Evolutionary conservation across 1,140 invertebrate genomes (phyloP).

Genomic region (Rhagoletis zephyria): DNA sequence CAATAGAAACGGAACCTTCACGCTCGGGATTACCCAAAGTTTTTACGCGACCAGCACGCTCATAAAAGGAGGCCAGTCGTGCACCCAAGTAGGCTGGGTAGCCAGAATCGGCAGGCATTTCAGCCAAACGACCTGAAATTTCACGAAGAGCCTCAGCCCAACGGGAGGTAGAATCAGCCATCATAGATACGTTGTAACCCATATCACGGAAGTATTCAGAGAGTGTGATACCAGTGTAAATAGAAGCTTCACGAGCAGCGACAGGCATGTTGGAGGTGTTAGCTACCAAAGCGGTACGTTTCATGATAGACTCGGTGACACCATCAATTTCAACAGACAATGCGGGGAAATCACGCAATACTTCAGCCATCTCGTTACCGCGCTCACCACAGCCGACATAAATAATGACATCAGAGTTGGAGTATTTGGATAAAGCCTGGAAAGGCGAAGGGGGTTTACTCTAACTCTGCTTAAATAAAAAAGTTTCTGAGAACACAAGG

Average conservation of each 20-base stretch:
- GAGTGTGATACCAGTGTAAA: slow-evolving; percentile 87
- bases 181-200: slow-evolving; percentile 90
- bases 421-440: slow-evolving; percentile 91
- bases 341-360: slow-evolving; percentile 97
- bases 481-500: too few species aligned
- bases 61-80: slow-evolving; percentile 82
- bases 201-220: slow-evolving; percentile 87
- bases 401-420: slow-evolving; percentile 97
- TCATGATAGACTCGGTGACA: slow-evolving; percentile 97
- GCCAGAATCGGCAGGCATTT: slow-evolving; percentile 87
- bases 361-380: slow-evolving; percentile 87
- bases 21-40: slow-evolving; percentile 79
- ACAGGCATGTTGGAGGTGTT: slow-evolving; percentile 93
- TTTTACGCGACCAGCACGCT: slow-evolving; percentile 80
- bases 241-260: slow-evolving; percentile 88
- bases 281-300: slow-evolving; percentile 92
- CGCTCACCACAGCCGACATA: slow-evolving; percentile 98
- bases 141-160: slow-evolving; percentile 90
- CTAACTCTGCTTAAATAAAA: too few species aligned
- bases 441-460: background rate
- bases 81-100: slow-evolving; percentile 84
- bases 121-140: slow-evolving; percentile 88
- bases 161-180: slow-evolving; percentile 89
- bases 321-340: slow-evolving; percentile 95
- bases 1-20: slow-evolving; percentile 82